These are phyloP conservation scores for Electrophaes corylata DNA, from an alignment of 2,888 invertebrate genomes.

Conservation along the genomic window DNA sequence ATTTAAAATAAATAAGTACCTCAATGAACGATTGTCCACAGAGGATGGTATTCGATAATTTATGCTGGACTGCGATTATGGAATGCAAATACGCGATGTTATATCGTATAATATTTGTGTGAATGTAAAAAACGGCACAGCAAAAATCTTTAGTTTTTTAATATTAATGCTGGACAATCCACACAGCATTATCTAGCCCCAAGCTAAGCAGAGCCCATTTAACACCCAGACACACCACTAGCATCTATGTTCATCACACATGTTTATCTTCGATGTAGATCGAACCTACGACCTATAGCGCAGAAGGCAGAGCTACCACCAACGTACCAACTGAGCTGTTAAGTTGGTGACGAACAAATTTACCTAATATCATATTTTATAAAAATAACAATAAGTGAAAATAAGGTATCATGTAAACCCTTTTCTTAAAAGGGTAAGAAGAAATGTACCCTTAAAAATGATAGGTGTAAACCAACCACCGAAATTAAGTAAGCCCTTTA, in stretches of 20 bases:
- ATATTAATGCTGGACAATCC: no score
- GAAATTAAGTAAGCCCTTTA: conserved; percentile 6
- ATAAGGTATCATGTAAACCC: conserved; percentile 18
- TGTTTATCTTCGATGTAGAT: no score
- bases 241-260: no score
- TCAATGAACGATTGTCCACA: conserved; percentile 83
- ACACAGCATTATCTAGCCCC: no score
- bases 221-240: no score
- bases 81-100: conserved; percentile 29
- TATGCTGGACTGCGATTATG: conserved; percentile 45
- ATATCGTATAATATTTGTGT: conserved; percentile 5
- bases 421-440: conserved; percentile 9
- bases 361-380: background rate
- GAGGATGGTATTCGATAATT: conserved; percentile 61
- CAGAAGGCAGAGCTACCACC: no score
- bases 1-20: conserved; percentile 85
- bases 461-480: conserved; percentile 14
- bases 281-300: no score
- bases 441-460: conserved; percentile 3
- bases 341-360: no score
- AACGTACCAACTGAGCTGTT: no score
- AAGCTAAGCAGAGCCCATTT: no score
- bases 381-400: conserved; percentile 1
- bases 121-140: conserved; percentile 19
- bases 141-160: background rate